Base-by-base conservation (phyloP, 2,797 vertebrate genomes). In the Pipistrellus pipistrellus region DNA sequence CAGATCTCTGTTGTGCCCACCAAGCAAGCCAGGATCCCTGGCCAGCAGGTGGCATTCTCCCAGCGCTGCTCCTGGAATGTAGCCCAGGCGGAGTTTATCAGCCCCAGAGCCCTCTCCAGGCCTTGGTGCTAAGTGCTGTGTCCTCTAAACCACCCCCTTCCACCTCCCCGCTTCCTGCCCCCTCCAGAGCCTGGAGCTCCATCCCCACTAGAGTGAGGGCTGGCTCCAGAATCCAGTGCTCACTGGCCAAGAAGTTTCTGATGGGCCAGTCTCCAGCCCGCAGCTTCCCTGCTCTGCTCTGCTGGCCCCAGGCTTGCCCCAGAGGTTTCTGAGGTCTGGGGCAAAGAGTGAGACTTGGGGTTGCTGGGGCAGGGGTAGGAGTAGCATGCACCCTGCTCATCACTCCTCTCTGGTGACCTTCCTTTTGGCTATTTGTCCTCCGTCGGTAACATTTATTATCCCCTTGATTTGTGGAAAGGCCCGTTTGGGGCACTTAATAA, bases 31-130 rank as follows among this genome's bases (percentile, higher is more conserved):
- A 0, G 27, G 15, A 48, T 62, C 78, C 89, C 87, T 97, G 75
- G 30, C 97, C 97, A 95, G 97, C 94, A 97, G 97, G 96, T 97
- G 97, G 97, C 96, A 85, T 84, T 88, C 82, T 94, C 89, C 80
- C 89, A 90, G 96, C 15, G 18, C 95, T 95, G 94, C 94, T 75
- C 30, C 84, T 80, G 86, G 93, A 44, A 4, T 25, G 11, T 10
- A 55, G 71, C 44, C 81, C 18, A 1, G 69, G 78, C 53, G 0
- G 18, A 51, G n/a, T 64, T 32, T 21, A 2, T 41, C 46, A 6
- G 77, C 9, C 15, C 23, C 41, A 38, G 32, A 12, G 2, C 15
- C 51, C 46, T 44, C 10, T 8, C 76, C 27, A 11, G 68, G 20
- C 27, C 53, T 82, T 35, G 2, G 30, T 13, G 44, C 38, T 75